A percentile compares a stretch with the other conserved stretches of the same genome.
These are phyloP conservation scores for Drosophila mercatorum DNA, from an alignment of 2,888 invertebrate species.

Conservation along the genomic window DNA sequence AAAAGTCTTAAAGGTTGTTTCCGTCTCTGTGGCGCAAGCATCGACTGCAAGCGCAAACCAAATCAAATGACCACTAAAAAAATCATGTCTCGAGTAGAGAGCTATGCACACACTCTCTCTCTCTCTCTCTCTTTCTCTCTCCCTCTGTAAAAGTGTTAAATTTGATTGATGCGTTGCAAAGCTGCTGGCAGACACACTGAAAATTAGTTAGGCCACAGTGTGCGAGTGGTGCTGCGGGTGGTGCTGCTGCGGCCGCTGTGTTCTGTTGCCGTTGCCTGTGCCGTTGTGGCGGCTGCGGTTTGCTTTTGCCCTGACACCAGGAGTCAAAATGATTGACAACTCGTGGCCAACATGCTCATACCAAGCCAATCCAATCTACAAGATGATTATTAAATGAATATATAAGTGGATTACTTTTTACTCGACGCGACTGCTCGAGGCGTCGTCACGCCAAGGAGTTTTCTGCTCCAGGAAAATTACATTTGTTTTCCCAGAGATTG, in stretches of 20 bases:
- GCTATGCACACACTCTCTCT: background rate
- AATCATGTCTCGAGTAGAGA: slow-evolving; percentile 14
- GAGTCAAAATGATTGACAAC: slow-evolving; percentile 62
- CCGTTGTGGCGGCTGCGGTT: slow-evolving; percentile 17
- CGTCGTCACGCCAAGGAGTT: background rate
- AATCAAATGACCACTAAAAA: slow-evolving; percentile 34
- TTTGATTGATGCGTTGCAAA: slow-evolving; percentile 71
- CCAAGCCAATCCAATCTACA: slow-evolving; percentile 20
- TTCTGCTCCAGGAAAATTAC: background rate
- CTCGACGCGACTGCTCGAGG: background rate
- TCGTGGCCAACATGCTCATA: slow-evolving; percentile 12
- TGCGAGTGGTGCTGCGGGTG: slow-evolving; percentile 11
- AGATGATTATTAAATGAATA: slow-evolving; percentile 24
- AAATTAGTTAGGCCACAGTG: slow-evolving; percentile 62
- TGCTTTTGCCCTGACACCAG: slow-evolving; percentile 15
- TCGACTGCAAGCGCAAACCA: slow-evolving; percentile 13
- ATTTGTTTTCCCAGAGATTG: background rate
- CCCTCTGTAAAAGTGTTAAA: slow-evolving; percentile 48
- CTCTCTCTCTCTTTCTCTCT: no score
- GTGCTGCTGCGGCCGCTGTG: slow-evolving; percentile 14
- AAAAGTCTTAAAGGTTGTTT: slow-evolving; percentile 10
- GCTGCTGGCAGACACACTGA: slow-evolving; percentile 66
- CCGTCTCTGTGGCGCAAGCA: background rate
- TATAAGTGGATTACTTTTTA: slow-evolving; percentile 24
- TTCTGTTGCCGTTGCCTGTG: background rate